A percentile compares a stretch with the other conserved stretches of the same genome.
Conservation (phyloP, 2,113 vertebrate genomes). For the Sceloporus undulatus region DNA sequence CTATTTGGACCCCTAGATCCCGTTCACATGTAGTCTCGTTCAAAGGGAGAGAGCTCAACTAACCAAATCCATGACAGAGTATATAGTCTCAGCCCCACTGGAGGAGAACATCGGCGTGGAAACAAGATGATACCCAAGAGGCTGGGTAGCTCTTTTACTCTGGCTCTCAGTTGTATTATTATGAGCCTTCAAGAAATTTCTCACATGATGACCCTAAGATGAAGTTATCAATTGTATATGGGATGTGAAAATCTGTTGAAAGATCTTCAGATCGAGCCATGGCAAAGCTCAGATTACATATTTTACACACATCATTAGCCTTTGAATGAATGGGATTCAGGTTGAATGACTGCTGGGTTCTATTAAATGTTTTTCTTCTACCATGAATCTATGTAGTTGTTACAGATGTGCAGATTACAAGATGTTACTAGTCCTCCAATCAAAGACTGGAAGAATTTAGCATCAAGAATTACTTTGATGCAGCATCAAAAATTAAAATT, state of each 20-base stretch:
- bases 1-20: too few species aligned
- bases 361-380: not conserved
- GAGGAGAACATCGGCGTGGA: not conserved
- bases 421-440: not conserved
- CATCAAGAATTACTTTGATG: not conserved
- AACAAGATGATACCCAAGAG: not conserved
- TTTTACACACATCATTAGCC: not conserved
- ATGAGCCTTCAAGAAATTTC: too few species aligned
- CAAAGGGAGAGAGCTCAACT: not conserved
- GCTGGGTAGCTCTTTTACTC: not conserved
- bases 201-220: too few species aligned
- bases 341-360: not conserved
- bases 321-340: conserved; percentile 2
- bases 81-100: not conserved
- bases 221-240: not conserved
- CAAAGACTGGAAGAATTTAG: not conserved
- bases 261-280: not conserved
- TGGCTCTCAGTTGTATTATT: not conserved
- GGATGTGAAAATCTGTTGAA: not conserved
- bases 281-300: not conserved
- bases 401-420: not conserved
- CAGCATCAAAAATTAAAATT: not conserved
- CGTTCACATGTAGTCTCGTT: too few species aligned
- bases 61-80: not conserved
- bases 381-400: not conserved